Evolutionary conservation across 1,140 invertebrate genomes (phyloP).

Genomic region (Pollicipes pollicipes): DNA sequence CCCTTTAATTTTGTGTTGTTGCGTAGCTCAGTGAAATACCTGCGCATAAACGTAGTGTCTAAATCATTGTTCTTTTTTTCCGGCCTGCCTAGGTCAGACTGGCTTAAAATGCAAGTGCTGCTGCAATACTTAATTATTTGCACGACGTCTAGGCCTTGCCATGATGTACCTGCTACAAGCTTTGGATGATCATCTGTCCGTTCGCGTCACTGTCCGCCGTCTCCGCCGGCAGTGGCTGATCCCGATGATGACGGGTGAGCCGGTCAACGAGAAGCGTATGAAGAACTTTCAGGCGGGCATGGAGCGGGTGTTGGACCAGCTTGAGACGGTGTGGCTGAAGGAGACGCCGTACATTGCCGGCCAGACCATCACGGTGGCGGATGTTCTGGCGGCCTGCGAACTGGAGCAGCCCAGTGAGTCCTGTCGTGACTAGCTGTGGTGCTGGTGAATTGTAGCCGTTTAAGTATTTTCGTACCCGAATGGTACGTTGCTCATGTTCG

Average conservation of each 20-base stretch:
- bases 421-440: too few species aligned
- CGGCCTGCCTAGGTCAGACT: too few species aligned
- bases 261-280: constrained; percentile 21
- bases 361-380: constrained; percentile 47
- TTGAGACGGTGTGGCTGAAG: constrained; percentile 32
- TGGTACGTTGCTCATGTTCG: too few species aligned
- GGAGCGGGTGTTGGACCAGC: constrained; percentile 21
- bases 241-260: constrained; percentile 20
- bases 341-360: constrained; percentile 45
- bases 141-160: too few species aligned
- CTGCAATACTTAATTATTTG: too few species aligned
- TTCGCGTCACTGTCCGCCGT: not conserved
- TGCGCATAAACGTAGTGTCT: too few species aligned
- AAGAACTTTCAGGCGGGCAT: constrained; percentile 20
- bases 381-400: constrained; percentile 63
- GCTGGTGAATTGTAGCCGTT: too few species aligned
- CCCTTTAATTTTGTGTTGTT: too few species aligned
- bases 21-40: too few species aligned
- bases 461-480: too few species aligned
- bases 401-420: constrained; percentile 59
- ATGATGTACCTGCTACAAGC: constrained; percentile 11
- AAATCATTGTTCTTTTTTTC: not conserved
- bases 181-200: too few species aligned
- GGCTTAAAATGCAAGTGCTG: too few species aligned
- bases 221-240: constrained; percentile 20